Percentiles rank a stretch among this genome's conserved stretches.
phyloP scores from a whole-genome alignment of 2,113 vertebrate species.

The Phalacrocorax aristotelis region DNA sequence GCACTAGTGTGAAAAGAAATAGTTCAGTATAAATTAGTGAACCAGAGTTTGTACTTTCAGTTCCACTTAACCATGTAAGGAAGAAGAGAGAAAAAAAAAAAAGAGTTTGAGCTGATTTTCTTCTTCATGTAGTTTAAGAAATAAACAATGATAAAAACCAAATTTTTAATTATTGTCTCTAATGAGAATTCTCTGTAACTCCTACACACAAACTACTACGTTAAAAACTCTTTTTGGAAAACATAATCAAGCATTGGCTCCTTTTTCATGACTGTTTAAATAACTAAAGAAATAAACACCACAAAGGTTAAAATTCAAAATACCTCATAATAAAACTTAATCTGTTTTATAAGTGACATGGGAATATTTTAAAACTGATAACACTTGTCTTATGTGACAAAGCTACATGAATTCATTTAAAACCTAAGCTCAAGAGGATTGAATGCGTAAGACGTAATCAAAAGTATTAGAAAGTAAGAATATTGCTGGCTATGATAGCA shows the following conservation, averaged over 20 bases:
- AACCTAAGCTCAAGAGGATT: not conserved
- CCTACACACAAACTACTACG: not conserved
- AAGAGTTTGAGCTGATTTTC: not conserved
- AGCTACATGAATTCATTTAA: not conserved
- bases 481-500: not conserved
- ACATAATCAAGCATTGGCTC: not conserved
- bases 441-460: not conserved
- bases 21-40: not conserved
- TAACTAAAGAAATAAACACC: not conserved
- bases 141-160: not conserved
- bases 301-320: not conserved
- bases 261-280: not conserved
- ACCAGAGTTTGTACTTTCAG: not conserved
- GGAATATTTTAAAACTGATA: not conserved
- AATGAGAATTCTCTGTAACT: not conserved
- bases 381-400: not conserved
- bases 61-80: not conserved
- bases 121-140: not conserved
- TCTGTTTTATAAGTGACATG: not conserved
- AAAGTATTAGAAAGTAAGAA: not conserved
- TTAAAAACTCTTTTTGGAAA: not conserved
- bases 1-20: not conserved
- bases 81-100: too few species aligned
- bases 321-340: not conserved
- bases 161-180: not conserved